Evolutionary conservation across 2,797 vertebrate species (phyloP).

Genomic region (Pseudotriccus pelzelni): DNA sequence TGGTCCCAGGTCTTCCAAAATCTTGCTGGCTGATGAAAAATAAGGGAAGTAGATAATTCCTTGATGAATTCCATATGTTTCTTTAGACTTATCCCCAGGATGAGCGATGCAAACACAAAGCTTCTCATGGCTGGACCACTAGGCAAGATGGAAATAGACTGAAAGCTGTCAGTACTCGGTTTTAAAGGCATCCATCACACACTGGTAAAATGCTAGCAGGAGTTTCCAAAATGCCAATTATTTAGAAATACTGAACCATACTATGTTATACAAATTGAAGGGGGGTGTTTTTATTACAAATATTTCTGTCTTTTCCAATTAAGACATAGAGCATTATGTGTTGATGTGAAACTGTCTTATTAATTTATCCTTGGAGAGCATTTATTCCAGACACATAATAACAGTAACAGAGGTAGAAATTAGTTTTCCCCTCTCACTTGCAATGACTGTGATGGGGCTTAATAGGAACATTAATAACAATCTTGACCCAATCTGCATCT

Average conservation of each 20-base stretch:
- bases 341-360: neutral
- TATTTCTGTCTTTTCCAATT: neutral
- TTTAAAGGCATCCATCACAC: neutral
- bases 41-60: neutral
- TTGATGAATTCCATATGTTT: neutral
- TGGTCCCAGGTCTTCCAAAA: neutral
- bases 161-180: neutral
- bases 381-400: neutral
- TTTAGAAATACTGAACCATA: conserved; percentile 13
- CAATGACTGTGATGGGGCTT: neutral
- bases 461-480: neutral
- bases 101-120: neutral
- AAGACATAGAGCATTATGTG: neutral
- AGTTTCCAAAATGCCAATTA: neutral
- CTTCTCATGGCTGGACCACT: neutral
- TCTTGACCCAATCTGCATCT: neutral
- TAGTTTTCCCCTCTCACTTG: neutral
- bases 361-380: neutral
- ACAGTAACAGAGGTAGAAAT: neutral
- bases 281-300: neutral
- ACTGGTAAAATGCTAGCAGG: neutral
- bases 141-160: neutral
- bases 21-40: neutral
- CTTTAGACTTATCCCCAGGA: neutral
- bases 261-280: neutral